Evolutionary conservation across 2,888 invertebrate genomes (phyloP).

Genomic region (Andrena hattorfiana): DNA sequence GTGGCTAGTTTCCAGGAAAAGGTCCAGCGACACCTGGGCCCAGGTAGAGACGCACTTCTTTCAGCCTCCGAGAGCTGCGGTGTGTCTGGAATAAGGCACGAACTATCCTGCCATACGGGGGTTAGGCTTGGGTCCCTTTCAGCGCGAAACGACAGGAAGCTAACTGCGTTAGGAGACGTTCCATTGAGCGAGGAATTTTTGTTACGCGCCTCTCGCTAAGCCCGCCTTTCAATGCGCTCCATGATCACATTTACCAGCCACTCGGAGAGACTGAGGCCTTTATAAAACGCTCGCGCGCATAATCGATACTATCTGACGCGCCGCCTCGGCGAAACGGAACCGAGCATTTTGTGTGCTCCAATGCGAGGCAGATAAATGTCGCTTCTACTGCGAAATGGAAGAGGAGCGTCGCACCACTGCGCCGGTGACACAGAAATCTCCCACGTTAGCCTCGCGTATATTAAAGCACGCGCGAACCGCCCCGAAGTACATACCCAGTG

Average conservation of each 20-base stretch:
- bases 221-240: constrained; percentile 9
- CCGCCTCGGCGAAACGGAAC: constrained; percentile 28
- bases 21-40: constrained; percentile 41
- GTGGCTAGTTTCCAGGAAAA: constrained; percentile 42
- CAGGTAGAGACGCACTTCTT: constrained; percentile 30
- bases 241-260: constrained; percentile 20
- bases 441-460: too few species aligned
- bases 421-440: too few species aligned
- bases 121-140: constrained; percentile 25
- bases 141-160: constrained; percentile 47
- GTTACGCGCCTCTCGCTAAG: not conserved
- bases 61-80: constrained; percentile 11
- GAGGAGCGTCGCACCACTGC: too few species aligned
- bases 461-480: too few species aligned
- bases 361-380: too few species aligned
- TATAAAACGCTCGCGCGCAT: constrained; percentile 20
- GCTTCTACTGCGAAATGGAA: too few species aligned
- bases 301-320: constrained; percentile 42
- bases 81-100: not conserved
- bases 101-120: not conserved
- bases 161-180: constrained; percentile 23
- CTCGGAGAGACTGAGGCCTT: not conserved
- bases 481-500: too few species aligned
- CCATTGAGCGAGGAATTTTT: constrained; percentile 14
- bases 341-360: constrained; percentile 11